phyloP scores from a whole-genome alignment of 2,797 vertebrate genomes.

The Euthynnus affinis region DNA sequence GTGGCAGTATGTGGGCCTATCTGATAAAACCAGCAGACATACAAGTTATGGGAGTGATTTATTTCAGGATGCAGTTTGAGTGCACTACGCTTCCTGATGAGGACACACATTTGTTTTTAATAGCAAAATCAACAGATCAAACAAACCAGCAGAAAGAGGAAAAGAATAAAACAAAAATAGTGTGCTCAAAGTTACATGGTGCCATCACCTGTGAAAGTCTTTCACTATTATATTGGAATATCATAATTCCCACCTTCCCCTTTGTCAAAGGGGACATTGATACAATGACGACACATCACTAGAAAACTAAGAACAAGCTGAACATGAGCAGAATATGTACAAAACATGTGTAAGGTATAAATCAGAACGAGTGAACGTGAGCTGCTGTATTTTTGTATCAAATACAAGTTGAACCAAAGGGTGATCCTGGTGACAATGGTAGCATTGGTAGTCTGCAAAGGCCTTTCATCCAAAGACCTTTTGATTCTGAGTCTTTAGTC shows the following conservation, averaged over 20 bases:
- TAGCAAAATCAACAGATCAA: slow-evolving; percentile 70
- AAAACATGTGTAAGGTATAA: slow-evolving; percentile 80
- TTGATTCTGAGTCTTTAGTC: slow-evolving; percentile 33
- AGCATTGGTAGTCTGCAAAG: slow-evolving; percentile 21
- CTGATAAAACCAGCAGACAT: neutral
- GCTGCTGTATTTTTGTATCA: slow-evolving; percentile 28
- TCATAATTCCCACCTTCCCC: slow-evolving; percentile 40
- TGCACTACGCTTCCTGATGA: slow-evolving; percentile 85
- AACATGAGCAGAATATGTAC: slow-evolving; percentile 90
- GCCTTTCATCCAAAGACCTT: slow-evolving; percentile 33
- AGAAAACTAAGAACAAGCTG: slow-evolving; percentile 83
- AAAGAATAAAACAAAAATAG: slow-evolving; percentile 70
- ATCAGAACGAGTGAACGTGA: slow-evolving; percentile 44
- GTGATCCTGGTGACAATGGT: slow-evolving; percentile 17
- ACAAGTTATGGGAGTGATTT: slow-evolving; percentile 83
- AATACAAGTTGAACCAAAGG: slow-evolving; percentile 32
- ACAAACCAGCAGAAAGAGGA: slow-evolving; percentile 56
- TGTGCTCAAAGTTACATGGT: slow-evolving; percentile 80
- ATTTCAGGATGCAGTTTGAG: slow-evolving; percentile 86
- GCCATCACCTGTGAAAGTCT: slow-evolving; percentile 82
- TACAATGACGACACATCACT: slow-evolving; percentile 83
- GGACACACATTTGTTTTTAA: slow-evolving; percentile 77
- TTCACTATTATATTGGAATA: slow-evolving; percentile 77
- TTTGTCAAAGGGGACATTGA: slow-evolving; percentile 53
- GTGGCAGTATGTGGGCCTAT: neutral